Percentiles rank a stretch among this genome's conserved stretches.
Evolutionary conservation across 2,888 invertebrate genomes (phyloP).

Genomic region (Plusia festucae): DNA sequence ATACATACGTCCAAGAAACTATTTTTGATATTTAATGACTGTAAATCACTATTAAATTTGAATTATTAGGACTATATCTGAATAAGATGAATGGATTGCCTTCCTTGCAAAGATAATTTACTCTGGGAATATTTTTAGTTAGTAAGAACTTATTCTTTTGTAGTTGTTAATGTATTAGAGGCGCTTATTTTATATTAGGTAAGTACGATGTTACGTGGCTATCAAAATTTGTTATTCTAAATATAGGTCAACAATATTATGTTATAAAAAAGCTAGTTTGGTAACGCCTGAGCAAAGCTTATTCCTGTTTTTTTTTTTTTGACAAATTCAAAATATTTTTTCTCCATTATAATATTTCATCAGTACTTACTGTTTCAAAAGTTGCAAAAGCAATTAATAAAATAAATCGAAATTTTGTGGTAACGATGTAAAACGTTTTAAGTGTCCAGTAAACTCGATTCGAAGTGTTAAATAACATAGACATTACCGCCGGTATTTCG

Average conservation of each 20-base stretch:
- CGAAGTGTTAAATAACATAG: constrained; percentile 25
- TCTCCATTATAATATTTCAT: not conserved
- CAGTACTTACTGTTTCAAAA: not conserved
- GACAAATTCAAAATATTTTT: not conserved
- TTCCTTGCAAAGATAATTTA: constrained; percentile 2
- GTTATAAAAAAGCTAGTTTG: constrained; percentile 32
- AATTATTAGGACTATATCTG: constrained; percentile 13
- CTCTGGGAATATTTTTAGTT: constrained; percentile 9
- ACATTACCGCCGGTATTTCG: constrained; percentile 19
- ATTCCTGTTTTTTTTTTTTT: not conserved
- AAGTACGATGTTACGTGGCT: constrained; percentile 8
- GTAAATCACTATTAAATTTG: constrained; percentile 16
- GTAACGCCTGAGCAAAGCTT: not conserved
- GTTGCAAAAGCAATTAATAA: not conserved
- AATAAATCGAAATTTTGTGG: not conserved
- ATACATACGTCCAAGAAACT: constrained; percentile 27
- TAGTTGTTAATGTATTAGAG: constrained; percentile 3
- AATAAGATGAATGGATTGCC: constrained; percentile 14
- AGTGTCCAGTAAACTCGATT: constrained; percentile 15
- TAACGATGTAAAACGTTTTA: not conserved
- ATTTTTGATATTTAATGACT: constrained; percentile 21
- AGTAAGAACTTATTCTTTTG: not conserved
- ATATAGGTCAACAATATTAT: constrained; percentile 25
- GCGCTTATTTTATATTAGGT: constrained; percentile 30
- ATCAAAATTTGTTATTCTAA: constrained; percentile 28